Evolutionary conservation across 2,888 invertebrate genomes (phyloP), one percentile per base, ranked within the genome.

Genomic region (Bursaphelenchus okinawaensis): DNA sequence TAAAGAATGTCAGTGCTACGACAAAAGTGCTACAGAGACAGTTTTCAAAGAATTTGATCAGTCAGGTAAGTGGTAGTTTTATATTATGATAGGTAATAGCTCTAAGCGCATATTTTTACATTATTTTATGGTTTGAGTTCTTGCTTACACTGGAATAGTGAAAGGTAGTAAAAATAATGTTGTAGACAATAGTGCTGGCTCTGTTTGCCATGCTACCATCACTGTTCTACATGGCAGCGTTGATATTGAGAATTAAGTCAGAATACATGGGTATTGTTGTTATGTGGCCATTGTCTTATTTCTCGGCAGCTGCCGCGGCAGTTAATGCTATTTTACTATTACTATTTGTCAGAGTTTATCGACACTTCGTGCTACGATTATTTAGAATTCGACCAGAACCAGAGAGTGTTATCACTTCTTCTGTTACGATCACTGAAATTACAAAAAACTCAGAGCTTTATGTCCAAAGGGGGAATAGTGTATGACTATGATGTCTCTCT

Each of bases 1-100:
- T 40, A 4, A 40, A 40, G 40, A 40, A 12, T 3, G 40, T 40
- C 40, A 60, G 61, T 24, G 26, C 19, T 66, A 57, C 59, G 50
- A 22, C 56, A 29, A 28, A 6, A 23, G 55, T 22, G 55, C 8
- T 55, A 22, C 55, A 55, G 22, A 20, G 55, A 6, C 40, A 40
- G 40, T 40, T 40, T n/a, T 16, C 40, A 40, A 40, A 40, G n/a
- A n/a, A 12, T 16, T 4, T 40, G 40, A 40, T 40, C 40, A 40
- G 40, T 40, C 40, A 40, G 40, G 40, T 40, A n/a, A 40, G 40
- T 16, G 2, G n/a, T 4, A 12, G n/a, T n/a, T n/a, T n/a, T n/a
- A n/a, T n/a, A n/a, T n/a, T n/a, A n/a, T n/a, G n/a, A n/a, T n/a
- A n/a, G n/a, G n/a, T n/a, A n/a, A n/a, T n/a, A n/a, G n/a, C n/a